Base-by-base conservation (phyloP, 2,797 vertebrate genomes). In the Sternarchorhynchus goeldii region DNA sequence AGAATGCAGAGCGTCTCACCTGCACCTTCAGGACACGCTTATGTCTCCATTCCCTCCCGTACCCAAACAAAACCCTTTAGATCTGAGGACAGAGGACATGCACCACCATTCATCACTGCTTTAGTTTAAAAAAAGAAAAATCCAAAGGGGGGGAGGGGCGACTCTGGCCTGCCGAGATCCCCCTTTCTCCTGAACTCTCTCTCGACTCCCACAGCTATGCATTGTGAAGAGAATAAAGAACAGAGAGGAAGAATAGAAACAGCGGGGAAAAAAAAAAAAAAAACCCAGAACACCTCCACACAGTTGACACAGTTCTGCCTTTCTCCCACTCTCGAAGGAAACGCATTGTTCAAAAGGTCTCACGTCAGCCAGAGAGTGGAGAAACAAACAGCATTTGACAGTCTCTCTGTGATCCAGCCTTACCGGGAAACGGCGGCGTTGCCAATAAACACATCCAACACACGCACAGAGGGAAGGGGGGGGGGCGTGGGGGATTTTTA, bases 381-480 rank as follows among this genome's bases (percentile, higher is more conserved):
- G 53, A 70, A 72, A 36, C n/a, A 55, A 56, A 59, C 67, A 25
- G 62, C 53, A 45, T 56, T 55, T 10, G 81, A 79, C 77, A 53
- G 59, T 55, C 55, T 14, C 31, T 39, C 10, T 53, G 18, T 53
- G 36, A 41, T 75, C 16, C 75, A 77, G 45, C 14, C 55, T 6
- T 55, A 66, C 55, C 32, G 34, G 29, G 56, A 62, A 18, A 8
- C 72, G 7, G 21, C 20, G 25, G 70, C 66, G 59, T 20, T 0
- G 25, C 18, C n/a, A 77, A 77, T 77, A 76, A 75, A 79, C 50
- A 63, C 56, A 55, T 73, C 56, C 16, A 45, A 68, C 59, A 57
- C 4, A 8, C n/a, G 17, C 21, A 66, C 53, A 60, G 2, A 36
- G 39, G 32, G 31, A 50, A 50, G 25, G 25, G 25, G 25, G 25